Percentiles rank a stretch among this genome's conserved stretches.
Conservation (phyloP, 2,888 invertebrate genomes). For the Drosophila tanythrix region DNA sequence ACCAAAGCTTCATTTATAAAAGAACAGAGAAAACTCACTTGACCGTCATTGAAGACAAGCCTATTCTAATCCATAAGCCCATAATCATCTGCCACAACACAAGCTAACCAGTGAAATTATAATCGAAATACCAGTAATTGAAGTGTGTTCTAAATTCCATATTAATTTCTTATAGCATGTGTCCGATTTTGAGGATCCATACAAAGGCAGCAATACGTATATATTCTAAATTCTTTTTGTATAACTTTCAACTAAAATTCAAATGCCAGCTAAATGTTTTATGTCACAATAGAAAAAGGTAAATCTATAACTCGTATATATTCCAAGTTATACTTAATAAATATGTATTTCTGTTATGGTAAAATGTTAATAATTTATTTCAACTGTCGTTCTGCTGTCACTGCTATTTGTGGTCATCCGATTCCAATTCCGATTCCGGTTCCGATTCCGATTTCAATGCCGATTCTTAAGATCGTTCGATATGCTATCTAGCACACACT, state of each 20-base stretch:
- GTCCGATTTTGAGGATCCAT: conserved; percentile 88
- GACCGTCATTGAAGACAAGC: conserved; percentile 10
- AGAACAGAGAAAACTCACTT: conserved; percentile 29
- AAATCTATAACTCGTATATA: conserved; percentile 48
- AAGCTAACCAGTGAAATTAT: conserved; percentile 21
- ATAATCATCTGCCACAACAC: conserved; percentile 13
- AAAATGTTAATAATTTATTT: conserved; percentile 67
- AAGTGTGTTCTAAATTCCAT: conserved; percentile 62
- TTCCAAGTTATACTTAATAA: conserved; percentile 29
- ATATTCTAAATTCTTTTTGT: conserved; percentile 88
- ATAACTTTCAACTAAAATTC: conserved; percentile 61
- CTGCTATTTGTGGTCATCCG: conserved; percentile 8
- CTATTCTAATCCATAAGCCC: conserved; percentile 22
- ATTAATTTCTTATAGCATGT: conserved; percentile 87
- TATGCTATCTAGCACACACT: conserved; percentile 66
- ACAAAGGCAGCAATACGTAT: conserved; percentile 93
- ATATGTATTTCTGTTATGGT: conserved; percentile 42
- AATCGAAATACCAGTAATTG: conserved; percentile 17
- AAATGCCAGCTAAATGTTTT: conserved; percentile 69
- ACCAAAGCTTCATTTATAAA: conserved; percentile 36
- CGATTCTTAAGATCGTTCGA: conserved; percentile 58
- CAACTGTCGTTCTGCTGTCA: conserved; percentile 64
- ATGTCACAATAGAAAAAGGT: conserved; percentile 69
- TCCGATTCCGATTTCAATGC: conserved; percentile 26
- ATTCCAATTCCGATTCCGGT: not conserved